Evolutionary conservation across 2,888 invertebrate species (phyloP).

Genomic region (Microctonus brassicae): DNA sequence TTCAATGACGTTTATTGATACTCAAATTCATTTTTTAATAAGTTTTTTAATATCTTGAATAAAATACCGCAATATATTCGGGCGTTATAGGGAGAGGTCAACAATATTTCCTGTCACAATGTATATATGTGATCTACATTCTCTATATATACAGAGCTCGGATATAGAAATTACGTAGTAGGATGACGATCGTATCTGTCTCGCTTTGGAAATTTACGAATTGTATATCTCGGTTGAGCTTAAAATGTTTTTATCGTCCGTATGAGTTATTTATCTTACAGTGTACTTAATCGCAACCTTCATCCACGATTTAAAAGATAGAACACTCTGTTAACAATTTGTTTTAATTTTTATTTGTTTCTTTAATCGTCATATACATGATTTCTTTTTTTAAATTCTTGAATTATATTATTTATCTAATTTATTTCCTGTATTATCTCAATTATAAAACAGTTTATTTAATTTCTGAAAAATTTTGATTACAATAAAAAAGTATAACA

Average conservation of each 20-base stretch:
- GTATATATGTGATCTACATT: not conserved
- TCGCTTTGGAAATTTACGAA: conserved; percentile 56
- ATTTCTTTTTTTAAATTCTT: not conserved
- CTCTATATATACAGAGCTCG: conserved; percentile 19
- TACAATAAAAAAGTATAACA: no score
- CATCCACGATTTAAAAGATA: not conserved
- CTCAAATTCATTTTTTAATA: no score
- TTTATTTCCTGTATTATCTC: no score
- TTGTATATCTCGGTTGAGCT: conserved; percentile 49
- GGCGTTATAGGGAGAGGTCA: no score
- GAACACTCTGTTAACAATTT: not conserved
- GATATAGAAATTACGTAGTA: conserved; percentile 56
- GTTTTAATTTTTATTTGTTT: conserved; percentile 18
- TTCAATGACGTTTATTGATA: no score
- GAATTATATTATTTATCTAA: not conserved
- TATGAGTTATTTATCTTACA: conserved; percentile 5
- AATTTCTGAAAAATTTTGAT: no score
- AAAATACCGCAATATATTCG: no score
- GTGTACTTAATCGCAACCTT: conserved; percentile 3
- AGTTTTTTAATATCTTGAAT: no score
- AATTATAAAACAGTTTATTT: no score
- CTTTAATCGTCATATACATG: conserved; percentile 1
- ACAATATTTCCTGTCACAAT: no score
- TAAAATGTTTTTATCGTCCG: conserved; percentile 18
- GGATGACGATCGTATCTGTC: conserved; percentile 58